These are phyloP conservation scores for Lithobates pipiens DNA, from an alignment of 2,797 vertebrate genomes.

Conservation along the genomic window DNA sequence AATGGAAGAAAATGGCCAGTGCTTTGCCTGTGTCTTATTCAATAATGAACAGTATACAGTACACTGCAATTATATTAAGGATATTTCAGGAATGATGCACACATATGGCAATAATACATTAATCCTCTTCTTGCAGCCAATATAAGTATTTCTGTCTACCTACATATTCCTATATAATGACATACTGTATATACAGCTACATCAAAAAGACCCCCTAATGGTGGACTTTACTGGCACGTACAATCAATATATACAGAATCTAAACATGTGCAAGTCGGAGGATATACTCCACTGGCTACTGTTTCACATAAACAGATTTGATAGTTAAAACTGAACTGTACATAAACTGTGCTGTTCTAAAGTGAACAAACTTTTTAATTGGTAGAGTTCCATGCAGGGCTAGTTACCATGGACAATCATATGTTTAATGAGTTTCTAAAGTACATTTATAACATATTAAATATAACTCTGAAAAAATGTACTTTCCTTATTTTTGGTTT, in stretches of 20 bases:
- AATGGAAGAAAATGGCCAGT: background rate
- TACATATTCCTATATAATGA: background rate
- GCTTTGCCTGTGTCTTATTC: background rate
- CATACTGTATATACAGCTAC: background rate
- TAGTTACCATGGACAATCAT: constrained; percentile 27
- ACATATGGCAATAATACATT: background rate
- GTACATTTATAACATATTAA: background rate
- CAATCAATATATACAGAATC: too few species aligned
- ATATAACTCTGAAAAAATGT: background rate
- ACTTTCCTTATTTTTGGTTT: background rate
- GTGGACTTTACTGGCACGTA: too few species aligned
- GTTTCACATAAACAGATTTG: constrained; percentile 45
- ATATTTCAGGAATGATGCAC: background rate
- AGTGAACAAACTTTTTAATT: constrained; percentile 45
- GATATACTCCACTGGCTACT: too few species aligned
- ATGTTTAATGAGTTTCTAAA: constrained; percentile 46
- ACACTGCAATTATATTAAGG: background rate
- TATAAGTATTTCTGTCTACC: background rate
- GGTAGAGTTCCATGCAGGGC: constrained; percentile 17
- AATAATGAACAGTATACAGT: background rate
- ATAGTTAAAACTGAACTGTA: constrained; percentile 33
- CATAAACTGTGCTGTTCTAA: constrained; percentile 38
- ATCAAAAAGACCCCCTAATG: too few species aligned
- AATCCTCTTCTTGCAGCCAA: background rate
- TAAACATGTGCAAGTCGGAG: too few species aligned